These are phyloP conservation scores for Dryococelus australis DNA, from an alignment of 2,888 invertebrate genomes.

Conservation along the genomic window DNA sequence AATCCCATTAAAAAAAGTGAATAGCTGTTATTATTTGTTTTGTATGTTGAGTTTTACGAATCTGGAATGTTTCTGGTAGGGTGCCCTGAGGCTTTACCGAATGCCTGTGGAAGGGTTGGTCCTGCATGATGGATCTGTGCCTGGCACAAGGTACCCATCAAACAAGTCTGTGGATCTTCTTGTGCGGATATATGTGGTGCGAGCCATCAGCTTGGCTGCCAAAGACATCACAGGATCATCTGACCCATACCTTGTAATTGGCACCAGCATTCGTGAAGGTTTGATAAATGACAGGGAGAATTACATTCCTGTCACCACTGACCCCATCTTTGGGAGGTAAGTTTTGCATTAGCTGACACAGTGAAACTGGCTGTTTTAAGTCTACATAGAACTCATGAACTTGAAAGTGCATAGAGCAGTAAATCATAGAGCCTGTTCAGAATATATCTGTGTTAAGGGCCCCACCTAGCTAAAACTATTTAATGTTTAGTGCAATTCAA, in stretches of 20 bases:
- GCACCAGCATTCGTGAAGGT: constrained; percentile 66
- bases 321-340: constrained; percentile 85
- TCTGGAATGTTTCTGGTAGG: constrained; percentile 55
- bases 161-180: constrained; percentile 67
- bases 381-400: no score
- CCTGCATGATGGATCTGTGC: constrained; percentile 56
- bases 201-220: constrained; percentile 74
- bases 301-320: constrained; percentile 74
- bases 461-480: no score
- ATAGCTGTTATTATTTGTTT: no score
- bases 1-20: no score
- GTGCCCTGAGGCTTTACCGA: constrained; percentile 68
- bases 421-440: no score
- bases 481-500: no score
- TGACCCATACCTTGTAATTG: constrained; percentile 79
- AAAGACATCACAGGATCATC: constrained; percentile 75
- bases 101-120: constrained; percentile 64
- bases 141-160: constrained; percentile 65
- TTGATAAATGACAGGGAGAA: constrained; percentile 72
- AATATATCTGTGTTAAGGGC: no score
- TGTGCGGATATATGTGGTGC: constrained; percentile 79
- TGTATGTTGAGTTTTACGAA: no score
- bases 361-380: background rate
- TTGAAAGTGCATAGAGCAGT: no score
- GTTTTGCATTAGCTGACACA: constrained; percentile 47